Percentiles rank a stretch among this genome's conserved stretches.
These are phyloP conservation scores for Eumeta japonica DNA, from an alignment of 1,140 invertebrate species.

Conservation along the genomic window DNA sequence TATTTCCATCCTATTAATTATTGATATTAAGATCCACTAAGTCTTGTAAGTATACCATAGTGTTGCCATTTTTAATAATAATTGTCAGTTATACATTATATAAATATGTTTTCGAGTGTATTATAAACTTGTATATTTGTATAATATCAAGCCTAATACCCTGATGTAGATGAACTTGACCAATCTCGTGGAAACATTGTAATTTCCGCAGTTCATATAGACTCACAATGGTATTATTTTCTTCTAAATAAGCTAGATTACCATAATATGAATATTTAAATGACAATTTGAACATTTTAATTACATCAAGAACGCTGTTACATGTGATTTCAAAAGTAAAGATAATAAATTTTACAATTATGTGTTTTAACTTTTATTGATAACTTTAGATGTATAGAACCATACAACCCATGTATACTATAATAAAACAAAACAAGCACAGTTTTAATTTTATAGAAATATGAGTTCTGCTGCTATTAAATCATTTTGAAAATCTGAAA, in stretches of 20 bases:
- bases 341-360: constrained; percentile 60
- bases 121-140: constrained; percentile 55
- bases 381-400: too few species aligned
- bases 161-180: constrained; percentile 45
- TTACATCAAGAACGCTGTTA: constrained; percentile 57
- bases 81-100: constrained; percentile 24
- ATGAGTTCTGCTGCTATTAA: too few species aligned
- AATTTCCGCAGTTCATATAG: constrained; percentile 34
- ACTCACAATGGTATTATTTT: constrained; percentile 56
- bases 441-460: too few species aligned
- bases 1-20: constrained; percentile 12
- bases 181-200: constrained; percentile 37
- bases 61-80: constrained; percentile 54
- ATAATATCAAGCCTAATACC: constrained; percentile 12
- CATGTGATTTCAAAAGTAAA: constrained; percentile 60
- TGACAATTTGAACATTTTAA: constrained; percentile 61
- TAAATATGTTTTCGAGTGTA: constrained; percentile 43
- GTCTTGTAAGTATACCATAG: constrained; percentile 49
- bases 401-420: too few species aligned
- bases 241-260: constrained; percentile 51
- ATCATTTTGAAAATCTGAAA: too few species aligned
- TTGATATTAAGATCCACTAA: constrained; percentile 33
- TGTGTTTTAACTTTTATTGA: too few species aligned
- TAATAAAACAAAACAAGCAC: neutral
- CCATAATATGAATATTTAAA: constrained; percentile 53